These are phyloP conservation scores for Ylistrum balloti DNA, from an alignment of 1,140 invertebrate genomes.

Conservation along the genomic window DNA sequence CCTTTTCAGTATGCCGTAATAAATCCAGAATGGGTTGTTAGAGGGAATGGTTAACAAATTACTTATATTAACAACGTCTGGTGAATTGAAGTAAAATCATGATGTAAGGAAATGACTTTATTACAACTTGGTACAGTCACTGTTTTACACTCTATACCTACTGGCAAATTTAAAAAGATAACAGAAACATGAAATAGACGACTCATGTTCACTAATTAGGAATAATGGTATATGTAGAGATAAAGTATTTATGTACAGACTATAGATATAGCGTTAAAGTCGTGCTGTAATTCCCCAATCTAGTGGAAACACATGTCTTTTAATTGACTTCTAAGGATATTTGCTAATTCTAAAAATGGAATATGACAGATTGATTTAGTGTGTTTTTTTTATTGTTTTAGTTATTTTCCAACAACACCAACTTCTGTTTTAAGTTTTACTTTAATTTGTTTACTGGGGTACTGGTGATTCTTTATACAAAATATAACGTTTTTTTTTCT, in stretches of 20 bases:
- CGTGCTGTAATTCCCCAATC: neutral
- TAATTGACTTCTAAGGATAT: neutral
- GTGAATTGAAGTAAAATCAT: neutral
- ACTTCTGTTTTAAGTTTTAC: too few species aligned
- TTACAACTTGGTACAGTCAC: neutral
- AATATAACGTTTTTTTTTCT: too few species aligned
- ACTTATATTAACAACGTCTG: too few species aligned
- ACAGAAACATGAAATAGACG: neutral
- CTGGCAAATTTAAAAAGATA: neutral
- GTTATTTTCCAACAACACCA: too few species aligned
- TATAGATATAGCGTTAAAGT: neutral
- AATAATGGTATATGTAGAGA: neutral
- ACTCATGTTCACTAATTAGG: neutral
- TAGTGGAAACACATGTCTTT: slow-evolving; percentile 25
- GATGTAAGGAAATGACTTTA: neutral
- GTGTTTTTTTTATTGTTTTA: too few species aligned
- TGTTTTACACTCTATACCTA: neutral
- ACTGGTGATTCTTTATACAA: too few species aligned
- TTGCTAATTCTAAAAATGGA: too few species aligned
- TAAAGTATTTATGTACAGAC: neutral
- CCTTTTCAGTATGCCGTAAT: too few species aligned
- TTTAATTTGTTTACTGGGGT: too few species aligned
- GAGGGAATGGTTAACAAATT: too few species aligned
- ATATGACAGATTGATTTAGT: too few species aligned
- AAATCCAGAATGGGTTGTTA: too few species aligned